Base-by-base conservation (phyloP, 2,888 invertebrate genomes). In the Desoria tigrina region DNA sequence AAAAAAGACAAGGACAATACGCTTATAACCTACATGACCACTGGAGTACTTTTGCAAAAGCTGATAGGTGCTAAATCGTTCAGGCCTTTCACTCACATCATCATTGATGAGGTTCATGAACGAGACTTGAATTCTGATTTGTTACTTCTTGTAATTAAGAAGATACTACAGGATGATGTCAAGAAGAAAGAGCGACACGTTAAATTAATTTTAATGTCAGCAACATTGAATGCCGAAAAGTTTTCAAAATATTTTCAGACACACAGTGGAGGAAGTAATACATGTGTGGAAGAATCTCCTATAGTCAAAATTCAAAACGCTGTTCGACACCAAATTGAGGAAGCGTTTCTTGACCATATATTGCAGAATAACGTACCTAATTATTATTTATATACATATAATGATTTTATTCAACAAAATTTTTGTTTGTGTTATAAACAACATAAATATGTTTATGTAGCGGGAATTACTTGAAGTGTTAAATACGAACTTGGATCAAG, bases 61-160 rank as follows among this genome's bases (percentile, higher is more conserved):
- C 80, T 91, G 4, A 87, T 95, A 37, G 78, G 78, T 23, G 78
- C 83, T 0, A 91, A 90, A 79, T 86, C 85, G 26, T 83, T 96
- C 81, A 84, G 86, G 51, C 84, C 87, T 66, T 96, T 84, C 78
- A 93, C 94, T 0, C 97, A 97, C 78, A 86, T 97, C 42, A 87
- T 96, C 66, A 82, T 97, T 7, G 96, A 96, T 79, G 96, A 97
- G 82, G 90, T 96, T 0, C 94, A 97, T 77, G 97, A 97, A 80
- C 84, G 97, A 42, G 90, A 91, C 75, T 88, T 92, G 78, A 91
- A 95, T 27, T 91, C 94, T 85, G 97, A 97, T 78, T 94, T 97
- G 78, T 81, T 92, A 1, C 80, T 97, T 24, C 83, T 96, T 14
- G 82, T 97, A 11, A 87, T 95, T 0, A 86, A 90, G 69, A 90